Conservation (phyloP, 2,797 vertebrate species). For the Sciurus carolinensis region DNA sequence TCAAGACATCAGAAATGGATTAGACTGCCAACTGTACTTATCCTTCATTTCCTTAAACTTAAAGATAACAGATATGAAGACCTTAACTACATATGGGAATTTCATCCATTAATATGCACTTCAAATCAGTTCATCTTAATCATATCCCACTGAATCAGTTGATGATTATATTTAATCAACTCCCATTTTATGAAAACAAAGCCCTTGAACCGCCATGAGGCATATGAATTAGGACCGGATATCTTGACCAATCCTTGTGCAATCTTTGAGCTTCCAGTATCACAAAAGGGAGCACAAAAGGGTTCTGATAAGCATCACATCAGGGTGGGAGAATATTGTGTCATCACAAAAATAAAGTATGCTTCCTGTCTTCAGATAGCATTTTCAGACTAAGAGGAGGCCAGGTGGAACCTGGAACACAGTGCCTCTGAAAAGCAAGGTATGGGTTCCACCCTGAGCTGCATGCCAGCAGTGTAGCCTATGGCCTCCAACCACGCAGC, state of each 20-base stretch:
- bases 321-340: neutral
- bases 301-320: neutral
- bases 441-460: neutral
- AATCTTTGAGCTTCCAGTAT: neutral
- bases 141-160: neutral
- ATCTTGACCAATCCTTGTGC: neutral
- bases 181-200: neutral
- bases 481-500: neutral
- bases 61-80: neutral
- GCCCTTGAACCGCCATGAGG: neutral
- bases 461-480: no score
- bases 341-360: conserved; percentile 25
- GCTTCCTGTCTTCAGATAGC: neutral
- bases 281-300: neutral
- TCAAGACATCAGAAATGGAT: conserved; percentile 9
- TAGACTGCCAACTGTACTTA: neutral
- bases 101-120: conserved; percentile 31
- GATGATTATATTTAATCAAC: conserved; percentile 9
- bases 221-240: neutral
- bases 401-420: neutral
- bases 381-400: neutral
- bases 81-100: neutral
- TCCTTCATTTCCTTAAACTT: conserved; percentile 24
- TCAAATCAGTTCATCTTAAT: conserved; percentile 47
- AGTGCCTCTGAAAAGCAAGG: neutral